phyloP scores from a whole-genome alignment of 2,797 vertebrate species.

The Notolabrus celidotus region DNA sequence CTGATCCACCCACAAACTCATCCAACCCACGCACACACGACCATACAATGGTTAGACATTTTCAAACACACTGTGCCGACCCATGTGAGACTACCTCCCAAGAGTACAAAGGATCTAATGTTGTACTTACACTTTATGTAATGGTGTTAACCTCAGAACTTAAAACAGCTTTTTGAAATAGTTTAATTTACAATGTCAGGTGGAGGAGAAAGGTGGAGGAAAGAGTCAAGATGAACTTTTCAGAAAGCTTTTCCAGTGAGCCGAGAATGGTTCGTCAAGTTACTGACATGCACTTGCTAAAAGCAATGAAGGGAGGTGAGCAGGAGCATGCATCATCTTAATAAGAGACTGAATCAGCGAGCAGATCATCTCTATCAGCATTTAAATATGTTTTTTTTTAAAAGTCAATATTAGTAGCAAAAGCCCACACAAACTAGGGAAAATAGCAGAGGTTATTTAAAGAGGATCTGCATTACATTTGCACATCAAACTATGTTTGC shows the following conservation, averaged over 20 bases:
- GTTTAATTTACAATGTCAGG: neutral
- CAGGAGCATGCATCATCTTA: neutral
- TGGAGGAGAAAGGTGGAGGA: neutral
- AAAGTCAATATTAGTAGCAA: neutral
- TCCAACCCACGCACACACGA: conserved; percentile 55
- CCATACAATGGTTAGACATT: conserved; percentile 39
- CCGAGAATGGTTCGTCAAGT: neutral
- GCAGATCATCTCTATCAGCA: neutral
- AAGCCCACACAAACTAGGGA: neutral
- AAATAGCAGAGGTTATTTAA: neutral
- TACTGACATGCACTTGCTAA: neutral
- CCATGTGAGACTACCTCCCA: conserved; percentile 7
- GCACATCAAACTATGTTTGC: neutral
- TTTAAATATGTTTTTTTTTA: neutral
- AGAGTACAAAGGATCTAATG: conserved; percentile 22
- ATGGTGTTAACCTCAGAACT: conserved; percentile 8
- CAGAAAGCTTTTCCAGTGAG: neutral
- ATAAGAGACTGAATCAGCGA: neutral
- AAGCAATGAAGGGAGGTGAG: neutral
- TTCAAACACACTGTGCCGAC: conserved; percentile 17
- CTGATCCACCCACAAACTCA: conserved; percentile 62
- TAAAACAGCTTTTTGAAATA: neutral
- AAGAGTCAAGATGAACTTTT: neutral
- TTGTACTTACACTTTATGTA: conserved; percentile 5
- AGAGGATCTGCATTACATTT: neutral